Evolutionary conservation across 1,140 invertebrate species (phyloP).

Genomic region (Drosophila baimaii): DNA sequence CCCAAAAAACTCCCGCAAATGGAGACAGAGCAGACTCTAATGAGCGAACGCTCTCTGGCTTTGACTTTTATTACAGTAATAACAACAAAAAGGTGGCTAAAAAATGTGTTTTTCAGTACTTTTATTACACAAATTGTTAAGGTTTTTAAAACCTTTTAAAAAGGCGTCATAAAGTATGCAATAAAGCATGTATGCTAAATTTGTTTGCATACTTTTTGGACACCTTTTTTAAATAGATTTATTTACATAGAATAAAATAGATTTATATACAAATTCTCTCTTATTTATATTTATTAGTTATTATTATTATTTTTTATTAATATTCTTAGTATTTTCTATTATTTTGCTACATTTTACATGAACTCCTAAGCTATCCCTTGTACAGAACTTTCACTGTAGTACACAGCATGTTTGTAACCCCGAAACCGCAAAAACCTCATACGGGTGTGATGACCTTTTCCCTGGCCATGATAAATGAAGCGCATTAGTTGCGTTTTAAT

Average conservation of each 20-base stretch:
- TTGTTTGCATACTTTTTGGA: background rate
- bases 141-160: background rate
- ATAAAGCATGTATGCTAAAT: too few relatives aligned
- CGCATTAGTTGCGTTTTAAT: conserved; percentile 80
- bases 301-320: too few relatives aligned
- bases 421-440: conserved; percentile 36
- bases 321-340: too few relatives aligned
- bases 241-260: too few relatives aligned
- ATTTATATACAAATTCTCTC: too few relatives aligned
- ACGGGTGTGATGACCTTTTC: conserved; percentile 51
- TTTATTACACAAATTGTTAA: background rate
- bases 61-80: background rate
- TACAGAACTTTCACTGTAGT: background rate
- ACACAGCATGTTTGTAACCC: conserved; percentile 4
- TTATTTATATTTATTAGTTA: too few relatives aligned
- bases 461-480: conserved; percentile 70
- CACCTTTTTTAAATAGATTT: too few relatives aligned
- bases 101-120: background rate
- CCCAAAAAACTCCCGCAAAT: conserved; percentile 20
- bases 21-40: background rate
- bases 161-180: background rate
- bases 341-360: background rate
- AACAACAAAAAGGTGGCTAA: background rate
- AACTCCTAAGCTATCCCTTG: background rate
- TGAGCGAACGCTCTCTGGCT: background rate